These are phyloP conservation scores for Sipunculus nudus DNA, from an alignment of 2,888 invertebrate genomes.

Conservation along the genomic window DNA sequence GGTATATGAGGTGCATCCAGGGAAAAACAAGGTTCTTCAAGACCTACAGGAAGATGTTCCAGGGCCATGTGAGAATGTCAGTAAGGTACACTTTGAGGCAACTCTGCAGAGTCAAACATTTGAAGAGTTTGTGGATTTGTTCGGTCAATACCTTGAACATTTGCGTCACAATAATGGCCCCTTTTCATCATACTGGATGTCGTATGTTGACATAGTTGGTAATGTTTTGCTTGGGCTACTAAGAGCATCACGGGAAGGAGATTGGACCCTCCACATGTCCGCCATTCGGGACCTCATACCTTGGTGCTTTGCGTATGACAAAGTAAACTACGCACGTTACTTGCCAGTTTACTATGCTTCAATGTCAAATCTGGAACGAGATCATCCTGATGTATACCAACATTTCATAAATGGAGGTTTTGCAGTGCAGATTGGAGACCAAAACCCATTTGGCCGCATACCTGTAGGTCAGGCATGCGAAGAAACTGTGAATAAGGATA, in stretches of 20 bases:
- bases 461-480: constrained; percentile 19
- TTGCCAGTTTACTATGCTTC: constrained; percentile 27
- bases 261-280: constrained; percentile 36
- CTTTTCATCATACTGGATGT: constrained; percentile 40
- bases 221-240: constrained; percentile 33
- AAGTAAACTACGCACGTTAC: constrained; percentile 40
- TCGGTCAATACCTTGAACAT: constrained; percentile 10
- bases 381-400: constrained; percentile 24
- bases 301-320: constrained; percentile 44
- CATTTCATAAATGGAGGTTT: too few relatives aligned
- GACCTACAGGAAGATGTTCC: background rate
- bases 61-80: background rate
- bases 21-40: background rate
- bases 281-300: constrained; percentile 33
- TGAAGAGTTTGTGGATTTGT: too few relatives aligned
- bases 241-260: constrained; percentile 33
- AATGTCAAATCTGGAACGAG: constrained; percentile 23
- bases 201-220: constrained; percentile 44
- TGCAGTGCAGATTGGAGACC: too few relatives aligned
- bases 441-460: too few relatives aligned
- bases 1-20: constrained; percentile 7
- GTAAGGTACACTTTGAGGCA: background rate
- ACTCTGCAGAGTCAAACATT: background rate
- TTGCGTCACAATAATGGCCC: constrained; percentile 16
- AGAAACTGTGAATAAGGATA: constrained; percentile 31